Evolutionary conservation across 2,113 vertebrate species (phyloP).

Genomic region (Leuciscus idus): DNA sequence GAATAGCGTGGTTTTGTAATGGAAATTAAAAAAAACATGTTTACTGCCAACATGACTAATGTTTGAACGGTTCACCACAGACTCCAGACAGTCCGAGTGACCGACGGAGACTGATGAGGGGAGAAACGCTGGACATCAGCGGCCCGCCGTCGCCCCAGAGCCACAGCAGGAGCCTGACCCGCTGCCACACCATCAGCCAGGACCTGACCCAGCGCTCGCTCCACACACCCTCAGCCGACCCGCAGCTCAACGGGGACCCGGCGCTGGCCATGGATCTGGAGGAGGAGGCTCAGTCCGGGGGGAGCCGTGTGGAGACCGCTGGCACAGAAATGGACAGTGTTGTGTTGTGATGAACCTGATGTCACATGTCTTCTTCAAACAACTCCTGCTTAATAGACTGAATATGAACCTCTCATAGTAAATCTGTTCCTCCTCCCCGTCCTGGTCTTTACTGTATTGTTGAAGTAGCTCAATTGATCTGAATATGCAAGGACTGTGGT

Average conservation of each 20-base stretch:
- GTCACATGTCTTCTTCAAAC: neutral
- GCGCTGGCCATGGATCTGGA: neutral
- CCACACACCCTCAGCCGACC: neutral
- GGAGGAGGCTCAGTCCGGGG: neutral
- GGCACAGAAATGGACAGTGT: conserved; percentile 53
- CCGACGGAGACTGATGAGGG: conserved; percentile 69
- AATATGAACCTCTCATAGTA: neutral
- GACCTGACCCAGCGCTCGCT: conserved; percentile 33
- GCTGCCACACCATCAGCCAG: conserved; percentile 76
- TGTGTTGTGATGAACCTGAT: conserved; percentile 27
- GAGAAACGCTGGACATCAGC: conserved; percentile 71
- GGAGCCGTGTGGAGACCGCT: neutral
- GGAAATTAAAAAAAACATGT: too few relatives aligned
- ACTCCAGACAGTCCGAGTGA: conserved; percentile 67
- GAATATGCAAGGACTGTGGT: neutral
- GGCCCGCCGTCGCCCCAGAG: conserved; percentile 16
- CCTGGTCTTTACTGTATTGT: neutral
- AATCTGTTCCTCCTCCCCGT: neutral
- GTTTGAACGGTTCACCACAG: neutral
- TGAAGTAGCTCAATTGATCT: neutral
- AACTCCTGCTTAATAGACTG: neutral
- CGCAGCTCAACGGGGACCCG: conserved; percentile 11
- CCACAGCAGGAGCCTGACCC: conserved; percentile 65
- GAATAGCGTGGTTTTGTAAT: neutral
- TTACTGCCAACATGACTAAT: neutral